Evolutionary conservation across 2,888 invertebrate genomes (phyloP).

Genomic region (Euclidia mi): DNA sequence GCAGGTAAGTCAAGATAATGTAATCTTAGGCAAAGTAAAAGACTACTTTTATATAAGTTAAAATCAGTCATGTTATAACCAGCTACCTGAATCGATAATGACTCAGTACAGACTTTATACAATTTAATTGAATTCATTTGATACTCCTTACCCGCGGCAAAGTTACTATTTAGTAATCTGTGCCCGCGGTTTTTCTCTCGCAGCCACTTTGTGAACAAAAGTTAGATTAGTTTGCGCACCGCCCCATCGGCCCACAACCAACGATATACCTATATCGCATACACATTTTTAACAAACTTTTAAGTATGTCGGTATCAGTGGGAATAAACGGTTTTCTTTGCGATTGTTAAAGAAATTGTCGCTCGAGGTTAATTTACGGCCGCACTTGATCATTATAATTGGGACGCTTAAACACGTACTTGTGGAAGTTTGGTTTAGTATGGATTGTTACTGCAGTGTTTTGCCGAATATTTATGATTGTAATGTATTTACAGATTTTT

Average conservation of each 20-base stretch:
- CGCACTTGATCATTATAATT: constrained; percentile 1
- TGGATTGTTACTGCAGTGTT: not conserved
- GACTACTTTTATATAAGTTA: not conserved
- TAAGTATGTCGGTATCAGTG: constrained; percentile 23
- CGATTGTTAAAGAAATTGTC: constrained; percentile 26
- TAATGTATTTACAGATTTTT: no score
- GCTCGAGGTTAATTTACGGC: no score
- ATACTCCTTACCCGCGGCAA: constrained; percentile 53
- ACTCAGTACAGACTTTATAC: constrained; percentile 38
- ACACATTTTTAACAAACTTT: constrained; percentile 52
- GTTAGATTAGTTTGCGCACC: constrained; percentile 72
- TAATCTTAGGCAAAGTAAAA: no score
- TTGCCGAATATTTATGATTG: no score
- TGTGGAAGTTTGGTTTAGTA: not conserved
- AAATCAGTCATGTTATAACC: constrained; percentile 12
- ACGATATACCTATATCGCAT: constrained; percentile 51
- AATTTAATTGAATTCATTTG: constrained; percentile 66
- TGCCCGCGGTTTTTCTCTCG: constrained; percentile 35
- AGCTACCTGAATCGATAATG: constrained; percentile 23
- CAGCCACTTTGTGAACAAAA: constrained; percentile 70
- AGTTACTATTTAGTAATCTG: no score
- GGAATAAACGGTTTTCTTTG: constrained; percentile 37
- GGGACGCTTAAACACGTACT: not conserved
- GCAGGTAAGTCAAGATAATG: no score
- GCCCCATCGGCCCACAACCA: constrained; percentile 16